A percentile compares a stretch with the other conserved stretches of the same genome.
Conservation (phyloP, 2,113 vertebrate genomes). For the Otolemur garnettii region DNA sequence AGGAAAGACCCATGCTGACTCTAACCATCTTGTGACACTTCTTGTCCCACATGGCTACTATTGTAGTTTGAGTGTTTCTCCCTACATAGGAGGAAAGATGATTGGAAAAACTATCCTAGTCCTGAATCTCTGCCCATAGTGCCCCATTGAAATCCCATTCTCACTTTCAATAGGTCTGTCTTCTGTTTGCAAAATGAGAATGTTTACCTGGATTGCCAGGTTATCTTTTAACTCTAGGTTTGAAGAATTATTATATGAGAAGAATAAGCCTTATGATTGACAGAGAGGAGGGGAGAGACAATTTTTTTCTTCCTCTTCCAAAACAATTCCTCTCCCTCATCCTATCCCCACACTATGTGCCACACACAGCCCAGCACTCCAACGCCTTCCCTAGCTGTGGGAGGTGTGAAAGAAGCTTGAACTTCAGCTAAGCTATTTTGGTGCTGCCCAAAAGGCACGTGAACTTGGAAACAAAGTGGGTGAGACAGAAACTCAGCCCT, state of each 20-base stretch:
- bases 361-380: not conserved
- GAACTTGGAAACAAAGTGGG: conserved; percentile 64
- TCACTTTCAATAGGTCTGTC: not conserved
- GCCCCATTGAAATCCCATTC: not conserved
- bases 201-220: not conserved
- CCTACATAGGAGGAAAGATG: not conserved
- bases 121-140: not conserved
- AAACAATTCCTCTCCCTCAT: not conserved
- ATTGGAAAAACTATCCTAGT: not conserved
- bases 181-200: conserved; percentile 7
- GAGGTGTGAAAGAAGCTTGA: conserved; percentile 65
- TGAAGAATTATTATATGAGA: conserved; percentile 38
- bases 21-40: not conserved
- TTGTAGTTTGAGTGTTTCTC: not conserved
- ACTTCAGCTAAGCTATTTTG: conserved; percentile 73
- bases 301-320: not conserved
- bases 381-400: conserved; percentile 45
- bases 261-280: not conserved
- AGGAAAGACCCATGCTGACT: not conserved
- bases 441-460: conserved; percentile 60
- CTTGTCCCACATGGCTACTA: not conserved
- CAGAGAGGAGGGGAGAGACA: not conserved
- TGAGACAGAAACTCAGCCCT: conserved; percentile 52
- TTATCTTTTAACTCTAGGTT: not conserved
- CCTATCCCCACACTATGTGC: not conserved